Evolutionary conservation across 2,797 vertebrate genomes (phyloP), one percentile per base, ranked within the genome.

Genomic region (Chelon auratus): DNA sequence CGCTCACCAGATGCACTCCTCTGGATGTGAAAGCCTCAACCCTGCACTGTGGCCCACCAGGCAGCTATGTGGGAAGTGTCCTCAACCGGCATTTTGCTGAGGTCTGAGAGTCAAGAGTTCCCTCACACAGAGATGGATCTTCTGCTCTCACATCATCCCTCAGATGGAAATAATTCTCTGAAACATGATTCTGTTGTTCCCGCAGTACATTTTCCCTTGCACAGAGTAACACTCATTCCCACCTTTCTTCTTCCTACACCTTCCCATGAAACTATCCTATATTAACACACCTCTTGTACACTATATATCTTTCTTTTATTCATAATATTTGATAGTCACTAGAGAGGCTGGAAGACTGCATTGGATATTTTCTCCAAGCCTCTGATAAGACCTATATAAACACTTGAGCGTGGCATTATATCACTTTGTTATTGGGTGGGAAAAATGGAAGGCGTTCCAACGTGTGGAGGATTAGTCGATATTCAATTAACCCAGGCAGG

Each of bases 401-500:
- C 80, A 83, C 70, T 80, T 68, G 77, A 77, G 61, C 52, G 42
- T 48, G 47, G 60, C 81, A 40, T 85, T 87, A 80, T 81, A 89
- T 92, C 84, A 85, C 78, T 66, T 74, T 69, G 69, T 76, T 83
- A 77, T 82, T 85, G 74, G 72, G 72, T 1, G 24, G 70, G 59
- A 75, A 79, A 83, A 81, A 87, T 81, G 79, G 78, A 86, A 89
- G 75, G 79, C 66, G 69, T 84, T 91, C 78, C 64, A 78, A 81
- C 79, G 68, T 76, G 79, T 36, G 51, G 78, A 84, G 79, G 79
- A 91, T 80, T 76, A 88, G 90, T 95, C 93, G 62, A 95, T 95
- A 93, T 93, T 93, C 89, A 93, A 94, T 94, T 95, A 94, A 91
- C 89, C 86, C 72, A 74, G 77, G 76, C 80, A 87, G 88, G 82